Evolutionary conservation across 2,113 vertebrate genomes (phyloP).

Genomic region (Tachycineta bicolor): DNA sequence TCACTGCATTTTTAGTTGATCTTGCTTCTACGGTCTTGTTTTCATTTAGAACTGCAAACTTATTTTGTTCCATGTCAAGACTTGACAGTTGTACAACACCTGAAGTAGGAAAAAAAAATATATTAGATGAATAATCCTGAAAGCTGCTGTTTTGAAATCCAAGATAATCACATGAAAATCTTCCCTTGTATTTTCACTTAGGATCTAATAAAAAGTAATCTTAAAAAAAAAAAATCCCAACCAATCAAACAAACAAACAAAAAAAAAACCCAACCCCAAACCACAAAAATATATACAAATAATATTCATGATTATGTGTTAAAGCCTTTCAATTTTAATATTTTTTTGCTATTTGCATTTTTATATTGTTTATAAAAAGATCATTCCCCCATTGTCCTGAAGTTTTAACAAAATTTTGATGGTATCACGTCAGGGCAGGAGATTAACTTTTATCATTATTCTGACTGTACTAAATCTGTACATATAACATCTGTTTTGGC

Average conservation of each 20-base stretch:
- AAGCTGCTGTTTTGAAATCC: not conserved
- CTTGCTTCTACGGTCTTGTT: not conserved
- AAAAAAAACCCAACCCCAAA: not conserved
- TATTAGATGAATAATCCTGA: not conserved
- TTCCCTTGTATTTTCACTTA: not conserved
- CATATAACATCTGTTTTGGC: not conserved
- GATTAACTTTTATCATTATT: not conserved
- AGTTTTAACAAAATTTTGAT: not conserved
- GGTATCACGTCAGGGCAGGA: not conserved
- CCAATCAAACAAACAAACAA: not conserved
- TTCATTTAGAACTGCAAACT: not conserved
- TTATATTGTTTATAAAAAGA: not conserved
- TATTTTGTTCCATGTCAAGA: not conserved
- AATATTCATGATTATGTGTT: not conserved
- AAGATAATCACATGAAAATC: not conserved
- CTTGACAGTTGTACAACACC: not conserved
- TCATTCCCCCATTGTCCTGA: not conserved
- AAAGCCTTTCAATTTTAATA: not conserved
- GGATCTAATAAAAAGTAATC: not conserved
- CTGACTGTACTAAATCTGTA: not conserved
- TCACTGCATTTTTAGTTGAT: not conserved
- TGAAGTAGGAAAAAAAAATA: not conserved
- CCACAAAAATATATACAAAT: accelerated
- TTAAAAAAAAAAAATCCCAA: not conserved
- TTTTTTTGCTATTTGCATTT: not conserved